phyloP scores from a whole-genome alignment of 2,888 invertebrate species.

The Pachliopta kotzebuea region DNA sequence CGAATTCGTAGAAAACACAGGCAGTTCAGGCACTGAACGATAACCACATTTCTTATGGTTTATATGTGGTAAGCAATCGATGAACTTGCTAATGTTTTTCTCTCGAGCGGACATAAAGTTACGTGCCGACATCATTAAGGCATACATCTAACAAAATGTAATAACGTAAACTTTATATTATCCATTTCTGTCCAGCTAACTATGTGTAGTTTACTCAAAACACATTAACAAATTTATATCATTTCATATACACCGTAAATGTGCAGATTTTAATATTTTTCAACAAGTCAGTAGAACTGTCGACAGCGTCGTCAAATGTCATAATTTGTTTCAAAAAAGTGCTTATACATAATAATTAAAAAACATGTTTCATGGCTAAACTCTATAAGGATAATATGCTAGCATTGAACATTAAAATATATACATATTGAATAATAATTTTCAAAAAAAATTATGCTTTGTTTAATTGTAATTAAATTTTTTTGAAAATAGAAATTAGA shows the following conservation, averaged over 20 bases:
- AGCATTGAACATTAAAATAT: background rate
- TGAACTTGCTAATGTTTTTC: slow-evolving; percentile 60
- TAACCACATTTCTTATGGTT: slow-evolving; percentile 61
- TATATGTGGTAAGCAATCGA: slow-evolving; percentile 68
- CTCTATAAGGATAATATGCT: background rate
- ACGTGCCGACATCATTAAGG: slow-evolving; percentile 70
- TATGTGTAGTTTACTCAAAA: background rate
- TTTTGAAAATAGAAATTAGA: too few species aligned
- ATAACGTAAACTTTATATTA: slow-evolving; percentile 5
- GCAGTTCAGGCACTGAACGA: slow-evolving; percentile 54
- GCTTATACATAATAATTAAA: background rate
- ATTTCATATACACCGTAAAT: background rate
- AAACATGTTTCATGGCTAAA: background rate
- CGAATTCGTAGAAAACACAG: slow-evolving; percentile 59
- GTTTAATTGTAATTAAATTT: too few species aligned
- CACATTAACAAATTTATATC: slow-evolving; percentile 8
- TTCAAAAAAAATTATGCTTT: too few species aligned
- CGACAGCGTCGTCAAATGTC: background rate
- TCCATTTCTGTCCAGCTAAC: slow-evolving; percentile 13
- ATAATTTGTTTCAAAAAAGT: background rate
- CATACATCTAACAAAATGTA: slow-evolving; percentile 30
- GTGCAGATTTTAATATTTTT: background rate
- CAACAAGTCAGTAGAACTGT: background rate
- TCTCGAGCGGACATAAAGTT: slow-evolving; percentile 69
- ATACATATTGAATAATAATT: background rate